A percentile compares a stretch with the other conserved stretches of the same genome.
phyloP scores from a whole-genome alignment of 2,797 vertebrate genomes.

The Kryptopterus vitreolus region DNA sequence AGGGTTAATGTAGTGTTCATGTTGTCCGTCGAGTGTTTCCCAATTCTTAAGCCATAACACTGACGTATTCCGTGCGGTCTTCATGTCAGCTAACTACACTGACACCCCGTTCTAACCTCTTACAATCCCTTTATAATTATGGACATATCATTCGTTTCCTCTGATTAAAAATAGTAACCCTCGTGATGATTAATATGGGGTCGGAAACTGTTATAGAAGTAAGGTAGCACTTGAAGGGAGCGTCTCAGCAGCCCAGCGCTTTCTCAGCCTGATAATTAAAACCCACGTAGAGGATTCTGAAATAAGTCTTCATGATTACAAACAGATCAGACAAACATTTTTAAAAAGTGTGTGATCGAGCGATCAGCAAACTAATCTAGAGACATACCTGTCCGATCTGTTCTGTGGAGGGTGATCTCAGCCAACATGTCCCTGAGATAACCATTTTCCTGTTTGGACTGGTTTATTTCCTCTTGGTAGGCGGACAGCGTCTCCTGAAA shows the following conservation, averaged over 20 bases:
- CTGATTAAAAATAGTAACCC: not conserved
- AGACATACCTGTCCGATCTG: not conserved
- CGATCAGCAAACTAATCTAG: not conserved
- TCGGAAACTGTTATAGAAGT: not conserved
- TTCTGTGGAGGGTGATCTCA: constrained; percentile 9
- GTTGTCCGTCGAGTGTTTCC: not conserved
- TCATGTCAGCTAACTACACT: not conserved
- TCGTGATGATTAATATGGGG: too few relatives aligned
- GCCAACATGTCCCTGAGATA: constrained; percentile 27
- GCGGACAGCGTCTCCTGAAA: constrained; percentile 18
- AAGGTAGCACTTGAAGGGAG: not conserved
- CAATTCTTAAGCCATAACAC: not conserved
- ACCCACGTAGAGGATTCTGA: not conserved
- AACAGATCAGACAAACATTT: not conserved
- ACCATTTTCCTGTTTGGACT: constrained; percentile 35
- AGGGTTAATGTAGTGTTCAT: not conserved
- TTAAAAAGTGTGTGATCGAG: not conserved
- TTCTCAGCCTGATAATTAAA: not conserved
- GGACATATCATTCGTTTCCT: not conserved
- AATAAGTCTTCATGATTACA: too few relatives aligned
- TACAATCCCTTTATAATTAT: not conserved
- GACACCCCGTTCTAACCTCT: not conserved
- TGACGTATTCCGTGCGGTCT: not conserved
- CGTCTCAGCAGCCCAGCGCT: not conserved
- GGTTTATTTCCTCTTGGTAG: constrained; percentile 29